These are phyloP conservation scores for Platorchestia sp. DNA, from an alignment of 1,140 invertebrate species.

Conservation along the genomic window DNA sequence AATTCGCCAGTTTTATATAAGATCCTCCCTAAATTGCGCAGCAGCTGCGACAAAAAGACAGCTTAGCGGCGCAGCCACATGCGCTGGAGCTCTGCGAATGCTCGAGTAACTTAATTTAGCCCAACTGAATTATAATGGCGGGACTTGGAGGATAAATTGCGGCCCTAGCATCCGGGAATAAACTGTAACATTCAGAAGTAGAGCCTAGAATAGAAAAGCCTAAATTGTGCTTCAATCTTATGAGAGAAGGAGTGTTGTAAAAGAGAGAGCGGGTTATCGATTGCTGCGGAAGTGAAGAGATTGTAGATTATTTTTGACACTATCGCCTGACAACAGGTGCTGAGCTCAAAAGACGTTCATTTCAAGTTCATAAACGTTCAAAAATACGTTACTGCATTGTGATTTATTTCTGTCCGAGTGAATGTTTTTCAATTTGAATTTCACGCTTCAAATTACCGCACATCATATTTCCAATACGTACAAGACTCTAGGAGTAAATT, in stretches of 20 bases:
- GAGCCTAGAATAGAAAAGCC: background rate
- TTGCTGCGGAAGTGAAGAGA: too few relatives aligned
- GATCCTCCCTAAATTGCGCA: background rate
- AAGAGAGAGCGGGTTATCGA: too few relatives aligned
- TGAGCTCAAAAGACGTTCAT: too few relatives aligned
- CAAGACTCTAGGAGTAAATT: too few relatives aligned
- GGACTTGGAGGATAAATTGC: background rate
- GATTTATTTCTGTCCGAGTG: too few relatives aligned
- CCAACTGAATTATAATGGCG: background rate
- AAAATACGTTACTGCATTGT: too few relatives aligned
- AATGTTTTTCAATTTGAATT: too few relatives aligned
- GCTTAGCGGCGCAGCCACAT: background rate
- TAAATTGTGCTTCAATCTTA: background rate
- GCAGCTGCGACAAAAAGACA: background rate
- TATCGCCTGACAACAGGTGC: too few relatives aligned
- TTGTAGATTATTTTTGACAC: too few relatives aligned
- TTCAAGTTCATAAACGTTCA: too few relatives aligned
- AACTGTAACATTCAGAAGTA: background rate
- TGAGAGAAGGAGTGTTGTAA: background rate
- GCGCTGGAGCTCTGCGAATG: background rate
- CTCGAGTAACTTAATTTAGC: background rate
- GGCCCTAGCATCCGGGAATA: background rate
- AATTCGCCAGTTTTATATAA: slow-evolving; percentile 7
- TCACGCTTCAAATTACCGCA: too few relatives aligned
- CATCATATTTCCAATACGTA: too few relatives aligned